Conservation (phyloP, 2,888 invertebrate genomes). For the Lepidochrysops patricia region DNA sequence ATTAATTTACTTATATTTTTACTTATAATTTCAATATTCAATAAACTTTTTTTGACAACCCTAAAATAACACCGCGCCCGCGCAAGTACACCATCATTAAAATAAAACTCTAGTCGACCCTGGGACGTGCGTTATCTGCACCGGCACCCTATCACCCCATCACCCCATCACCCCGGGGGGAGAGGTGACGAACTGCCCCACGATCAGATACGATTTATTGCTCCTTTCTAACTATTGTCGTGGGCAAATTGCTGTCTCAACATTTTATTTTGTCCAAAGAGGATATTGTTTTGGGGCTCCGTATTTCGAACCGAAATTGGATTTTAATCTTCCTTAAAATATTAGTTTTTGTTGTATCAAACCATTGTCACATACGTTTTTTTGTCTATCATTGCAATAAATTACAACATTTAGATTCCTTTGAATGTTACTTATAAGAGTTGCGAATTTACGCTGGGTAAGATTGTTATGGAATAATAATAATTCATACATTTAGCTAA, state of each 20-base stretch:
- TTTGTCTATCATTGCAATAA: too few species aligned
- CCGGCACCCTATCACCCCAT: conserved; percentile 13
- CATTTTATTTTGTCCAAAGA: not conserved
- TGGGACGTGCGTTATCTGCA: conserved; percentile 28
- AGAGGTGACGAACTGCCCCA: not conserved
- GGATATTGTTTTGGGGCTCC: not conserved
- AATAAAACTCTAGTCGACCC: conserved; percentile 25
- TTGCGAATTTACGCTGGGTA: too few species aligned
- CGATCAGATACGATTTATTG: not conserved
- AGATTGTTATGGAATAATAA: too few species aligned
- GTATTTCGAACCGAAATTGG: not conserved
- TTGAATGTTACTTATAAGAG: too few species aligned
- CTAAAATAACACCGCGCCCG: conserved; percentile 20
- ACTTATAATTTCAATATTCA: too few species aligned
- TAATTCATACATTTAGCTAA: too few species aligned
- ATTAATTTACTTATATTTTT: too few species aligned
- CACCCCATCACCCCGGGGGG: not conserved
- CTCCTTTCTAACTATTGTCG: not conserved
- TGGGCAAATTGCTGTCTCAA: not conserved
- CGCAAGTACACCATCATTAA: conserved; percentile 27
- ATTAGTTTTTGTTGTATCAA: too few species aligned
- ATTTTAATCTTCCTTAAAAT: too few species aligned
- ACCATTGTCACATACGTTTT: too few species aligned
- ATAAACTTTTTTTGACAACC: conserved; percentile 13
- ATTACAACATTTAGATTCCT: too few species aligned